Conservation (phyloP, 2,888 invertebrate species). For the Parochlus steinenii region DNA sequence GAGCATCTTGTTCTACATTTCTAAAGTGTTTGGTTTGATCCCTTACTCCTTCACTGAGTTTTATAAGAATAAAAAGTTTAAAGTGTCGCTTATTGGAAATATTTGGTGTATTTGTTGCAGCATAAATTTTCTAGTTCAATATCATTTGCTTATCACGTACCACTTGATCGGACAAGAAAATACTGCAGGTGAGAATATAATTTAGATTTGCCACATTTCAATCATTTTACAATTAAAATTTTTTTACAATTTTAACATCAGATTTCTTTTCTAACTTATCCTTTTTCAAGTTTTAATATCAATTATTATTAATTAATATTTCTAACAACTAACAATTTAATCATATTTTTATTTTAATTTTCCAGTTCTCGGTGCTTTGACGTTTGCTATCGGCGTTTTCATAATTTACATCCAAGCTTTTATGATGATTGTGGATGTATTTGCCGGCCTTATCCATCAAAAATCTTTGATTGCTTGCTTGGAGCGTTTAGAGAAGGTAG, state of each 20-base stretch:
- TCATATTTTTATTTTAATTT: background rate
- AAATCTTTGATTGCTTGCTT: slow-evolving; percentile 22
- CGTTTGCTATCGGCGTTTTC: slow-evolving; percentile 28
- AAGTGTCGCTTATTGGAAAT: slow-evolving; percentile 23
- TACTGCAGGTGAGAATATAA: background rate
- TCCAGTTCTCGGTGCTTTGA: slow-evolving; percentile 22
- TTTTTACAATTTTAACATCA: background rate
- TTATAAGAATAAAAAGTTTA: slow-evolving; percentile 19
- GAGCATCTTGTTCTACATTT: slow-evolving; percentile 22
- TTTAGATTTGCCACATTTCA: background rate
- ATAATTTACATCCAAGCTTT: slow-evolving; percentile 27
- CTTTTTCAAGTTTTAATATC: background rate
- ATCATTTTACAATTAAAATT: background rate
- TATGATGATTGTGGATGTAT: slow-evolving; percentile 28
- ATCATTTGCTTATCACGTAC: slow-evolving; percentile 19
- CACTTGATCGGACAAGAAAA: background rate
- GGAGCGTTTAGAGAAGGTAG: slow-evolving; percentile 24
- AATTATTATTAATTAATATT: background rate
- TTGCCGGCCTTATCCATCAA: slow-evolving; percentile 25
- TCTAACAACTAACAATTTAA: background rate
- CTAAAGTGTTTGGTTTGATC: slow-evolving; percentile 25
- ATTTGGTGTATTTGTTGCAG: slow-evolving; percentile 19
- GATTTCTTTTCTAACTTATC: background rate
- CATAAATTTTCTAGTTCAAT: slow-evolving; percentile 19
- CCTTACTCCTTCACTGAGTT: slow-evolving; percentile 23